phyloP scores from a whole-genome alignment of 2,113 vertebrate genomes.

The Chunga burmeisteri region DNA sequence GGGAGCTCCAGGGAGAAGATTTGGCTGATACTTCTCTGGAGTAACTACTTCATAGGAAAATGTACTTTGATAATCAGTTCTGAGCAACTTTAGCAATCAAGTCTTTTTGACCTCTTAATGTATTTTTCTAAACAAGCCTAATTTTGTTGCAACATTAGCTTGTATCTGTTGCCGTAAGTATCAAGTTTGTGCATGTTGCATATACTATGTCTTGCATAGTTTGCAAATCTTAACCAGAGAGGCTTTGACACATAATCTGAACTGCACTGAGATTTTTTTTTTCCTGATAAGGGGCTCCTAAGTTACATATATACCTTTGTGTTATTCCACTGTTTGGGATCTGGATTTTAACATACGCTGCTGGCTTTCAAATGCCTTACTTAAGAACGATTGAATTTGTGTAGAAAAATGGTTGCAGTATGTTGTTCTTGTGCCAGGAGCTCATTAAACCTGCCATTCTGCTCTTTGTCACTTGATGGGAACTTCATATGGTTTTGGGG shows the following conservation, averaged over 20 bases:
- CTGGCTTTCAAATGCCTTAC: neutral
- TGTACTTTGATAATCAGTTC: neutral
- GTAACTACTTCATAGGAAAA: neutral
- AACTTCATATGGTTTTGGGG: accelerated
- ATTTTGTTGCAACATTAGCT: neutral
- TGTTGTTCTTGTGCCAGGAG: neutral
- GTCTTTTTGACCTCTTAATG: neutral
- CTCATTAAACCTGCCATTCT: neutral
- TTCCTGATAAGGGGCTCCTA: neutral
- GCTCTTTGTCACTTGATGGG: neutral
- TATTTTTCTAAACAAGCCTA: neutral
- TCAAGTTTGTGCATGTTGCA: neutral
- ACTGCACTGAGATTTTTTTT: neutral
- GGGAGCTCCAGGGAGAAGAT: conserved; percentile 49
- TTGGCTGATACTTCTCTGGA: neutral
- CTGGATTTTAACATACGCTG: neutral
- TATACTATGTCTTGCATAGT: neutral
- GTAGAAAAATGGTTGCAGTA: neutral
- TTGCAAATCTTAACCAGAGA: neutral
- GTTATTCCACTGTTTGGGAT: neutral
- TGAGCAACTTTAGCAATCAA: neutral
- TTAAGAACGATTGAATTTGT: neutral
- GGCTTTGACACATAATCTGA: neutral
- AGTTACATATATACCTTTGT: neutral
- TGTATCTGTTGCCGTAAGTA: neutral